Evolutionary conservation across 2,888 invertebrate species (phyloP).

Genomic region (Pheosia tremula): DNA sequence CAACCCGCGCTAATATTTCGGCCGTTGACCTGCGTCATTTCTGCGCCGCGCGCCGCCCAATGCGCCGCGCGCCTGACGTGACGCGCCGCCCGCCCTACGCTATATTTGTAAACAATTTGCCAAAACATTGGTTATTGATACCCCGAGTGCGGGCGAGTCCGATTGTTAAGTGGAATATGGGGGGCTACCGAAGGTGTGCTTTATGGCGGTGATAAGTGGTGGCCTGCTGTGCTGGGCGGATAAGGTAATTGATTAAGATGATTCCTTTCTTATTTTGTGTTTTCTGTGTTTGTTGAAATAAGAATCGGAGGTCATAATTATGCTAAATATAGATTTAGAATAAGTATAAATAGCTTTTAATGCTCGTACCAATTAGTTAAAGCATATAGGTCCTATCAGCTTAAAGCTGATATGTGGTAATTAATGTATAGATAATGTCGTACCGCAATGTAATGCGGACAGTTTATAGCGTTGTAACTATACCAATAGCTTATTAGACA

Average conservation of each 20-base stretch:
- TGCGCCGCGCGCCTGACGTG: conserved; percentile 52
- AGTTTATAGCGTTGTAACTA: no score
- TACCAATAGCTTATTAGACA: no score
- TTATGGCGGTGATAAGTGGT: conserved; percentile 1
- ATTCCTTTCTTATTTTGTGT: no score
- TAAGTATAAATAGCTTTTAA: no score
- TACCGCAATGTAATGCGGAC: no score
- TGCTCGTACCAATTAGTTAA: no score
- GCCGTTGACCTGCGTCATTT: conserved; percentile 53
- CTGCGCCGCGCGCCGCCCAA: conserved; percentile 54
- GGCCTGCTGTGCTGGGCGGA: neutral
- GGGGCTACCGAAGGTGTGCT: conserved; percentile 15
- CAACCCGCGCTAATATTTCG: conserved; percentile 56
- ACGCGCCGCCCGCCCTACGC: conserved; percentile 34
- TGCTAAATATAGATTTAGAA: no score
- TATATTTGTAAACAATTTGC: conserved; percentile 53
- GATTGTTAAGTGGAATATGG: conserved; percentile 14
- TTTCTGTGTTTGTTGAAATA: no score
- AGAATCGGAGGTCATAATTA: no score
- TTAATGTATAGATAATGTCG: no score
- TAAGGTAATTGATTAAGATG: conserved; percentile 7
- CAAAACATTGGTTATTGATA: conserved; percentile 18
- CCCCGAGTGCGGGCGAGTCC: conserved; percentile 17
- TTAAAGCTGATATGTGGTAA: no score
- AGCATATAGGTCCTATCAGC: no score